Base-by-base conservation (phyloP, 92 coral and sea anemone species). In the Virgularia gustaviana region DNA sequence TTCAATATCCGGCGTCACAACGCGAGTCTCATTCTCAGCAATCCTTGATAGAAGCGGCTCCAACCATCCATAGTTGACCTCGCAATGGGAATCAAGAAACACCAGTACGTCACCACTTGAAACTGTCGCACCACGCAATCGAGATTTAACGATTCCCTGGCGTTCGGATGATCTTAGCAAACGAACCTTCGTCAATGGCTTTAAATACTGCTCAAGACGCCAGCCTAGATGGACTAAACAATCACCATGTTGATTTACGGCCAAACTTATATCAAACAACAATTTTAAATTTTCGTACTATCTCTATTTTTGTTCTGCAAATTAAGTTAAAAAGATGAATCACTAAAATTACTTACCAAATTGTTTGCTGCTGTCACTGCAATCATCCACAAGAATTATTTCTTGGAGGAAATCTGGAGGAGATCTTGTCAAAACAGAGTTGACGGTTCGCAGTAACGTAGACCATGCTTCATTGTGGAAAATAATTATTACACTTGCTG, bases 401-500 rank as follows among this genome's bases (percentile, higher is more conserved):
- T 94, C 94, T 72, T 77, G 67, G 70, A 94, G 78, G 49, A 86
- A 79, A 12, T 78, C 75, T n/a, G 83, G 87, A 9, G 99, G 99
- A 1, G 99, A 87, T 64, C 99, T 75, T 2, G 96, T 87, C 12
- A 94, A 52, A 10, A 94, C 96, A 0, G 94, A 89, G 70, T 94
- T 94, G 2, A 94, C 92, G 9, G 99, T 94, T 0, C 99, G 85
- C 3, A 94, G 71, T 6, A 94, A 86, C 0, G 99, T 94, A 23
- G 94, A 82, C 99, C 99, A 94, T 25, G 99, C 99, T 65, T 94
- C 99, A 60, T 94, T 89, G 79, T 94, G 99, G 52, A 94, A 94
- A 9, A 94, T 94, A 2, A 94, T 64, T 33, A 94, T 76, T 1
- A 94, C 99, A 32, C 99, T 94, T 3, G 99, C 88, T 29, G 86